These are phyloP conservation scores for Tachuris rubrigastra DNA, from an alignment of 2,113 vertebrate genomes.

Conservation along the genomic window DNA sequence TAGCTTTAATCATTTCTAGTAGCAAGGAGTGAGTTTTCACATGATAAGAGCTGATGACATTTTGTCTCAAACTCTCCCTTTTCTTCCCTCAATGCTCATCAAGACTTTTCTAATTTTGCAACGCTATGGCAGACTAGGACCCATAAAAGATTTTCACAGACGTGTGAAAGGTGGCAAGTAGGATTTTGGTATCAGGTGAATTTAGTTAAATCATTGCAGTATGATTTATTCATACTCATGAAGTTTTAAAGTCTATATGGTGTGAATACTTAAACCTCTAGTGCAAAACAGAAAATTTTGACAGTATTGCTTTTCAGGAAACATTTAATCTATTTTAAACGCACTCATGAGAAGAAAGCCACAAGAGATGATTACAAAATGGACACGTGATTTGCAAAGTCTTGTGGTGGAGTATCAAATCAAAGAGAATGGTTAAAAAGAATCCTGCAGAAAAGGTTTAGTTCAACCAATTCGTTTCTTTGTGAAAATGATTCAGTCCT, in stretches of 20 bases:
- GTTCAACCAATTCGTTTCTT: neutral
- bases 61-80: neutral
- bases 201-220: neutral
- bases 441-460: neutral
- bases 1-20: neutral
- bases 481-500: neutral
- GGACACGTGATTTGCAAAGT: neutral
- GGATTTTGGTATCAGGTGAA: neutral
- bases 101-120: neutral
- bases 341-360: neutral
- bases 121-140: neutral
- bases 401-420: neutral
- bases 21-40: neutral
- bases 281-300: neutral
- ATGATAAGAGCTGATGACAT: neutral
- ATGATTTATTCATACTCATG: neutral
- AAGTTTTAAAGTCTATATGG: neutral
- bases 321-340: neutral
- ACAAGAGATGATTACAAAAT: neutral
- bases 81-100: neutral
- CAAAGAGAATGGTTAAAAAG: neutral
- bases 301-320: neutral
- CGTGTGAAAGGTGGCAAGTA: neutral
- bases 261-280: neutral
- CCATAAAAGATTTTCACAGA: neutral